Conservation (phyloP, 2,113 vertebrate species). For the Amazona guildingii region DNA sequence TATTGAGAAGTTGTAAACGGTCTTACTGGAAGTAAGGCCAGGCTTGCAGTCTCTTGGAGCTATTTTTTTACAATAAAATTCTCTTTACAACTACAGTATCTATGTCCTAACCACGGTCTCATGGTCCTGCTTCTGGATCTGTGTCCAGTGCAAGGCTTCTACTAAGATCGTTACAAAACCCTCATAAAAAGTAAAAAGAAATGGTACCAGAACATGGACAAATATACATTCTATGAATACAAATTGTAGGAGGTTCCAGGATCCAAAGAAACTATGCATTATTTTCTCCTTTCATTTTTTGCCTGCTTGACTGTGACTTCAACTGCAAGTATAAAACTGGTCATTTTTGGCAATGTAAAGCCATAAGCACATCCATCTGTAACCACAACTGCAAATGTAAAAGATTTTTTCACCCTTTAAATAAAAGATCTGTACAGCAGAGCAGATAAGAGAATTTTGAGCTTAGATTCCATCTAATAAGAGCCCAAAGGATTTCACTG, state of each 20-base stretch:
- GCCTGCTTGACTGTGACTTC: neutral
- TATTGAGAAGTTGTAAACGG: neutral
- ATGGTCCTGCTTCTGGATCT: neutral
- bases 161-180: neutral
- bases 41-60: neutral
- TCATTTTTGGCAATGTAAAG: neutral
- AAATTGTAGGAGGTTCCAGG: neutral
- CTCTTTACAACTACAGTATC: neutral
- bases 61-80: neutral
- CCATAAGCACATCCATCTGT: neutral
- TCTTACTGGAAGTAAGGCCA: neutral
- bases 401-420: neutral
- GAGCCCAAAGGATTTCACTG: slow-evolving; percentile 9
- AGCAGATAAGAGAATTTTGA: neutral
- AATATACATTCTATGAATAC: neutral
- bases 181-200: neutral
- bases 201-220: neutral
- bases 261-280: neutral
- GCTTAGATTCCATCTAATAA: neutral
- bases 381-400: neutral
- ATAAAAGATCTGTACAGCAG: neutral
- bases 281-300: neutral
- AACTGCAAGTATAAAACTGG: neutral
- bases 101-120: neutral
- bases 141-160: neutral